phyloP scores from a whole-genome alignment of 2,113 vertebrate genomes.

The Setophaga coronata region DNA sequence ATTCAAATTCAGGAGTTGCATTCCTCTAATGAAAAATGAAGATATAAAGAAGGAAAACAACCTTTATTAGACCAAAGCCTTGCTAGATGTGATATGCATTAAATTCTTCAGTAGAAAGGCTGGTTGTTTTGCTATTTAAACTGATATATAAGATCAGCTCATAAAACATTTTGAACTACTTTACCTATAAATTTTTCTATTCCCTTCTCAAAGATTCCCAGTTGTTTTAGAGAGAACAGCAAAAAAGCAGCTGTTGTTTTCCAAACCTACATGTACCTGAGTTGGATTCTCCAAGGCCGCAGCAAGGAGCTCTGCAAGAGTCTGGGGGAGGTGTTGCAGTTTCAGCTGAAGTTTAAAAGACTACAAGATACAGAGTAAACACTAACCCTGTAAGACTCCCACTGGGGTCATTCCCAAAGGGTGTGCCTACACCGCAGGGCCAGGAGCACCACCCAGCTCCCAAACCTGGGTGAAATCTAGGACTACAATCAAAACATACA shows the following conservation, averaged over 20 bases:
- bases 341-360: neutral
- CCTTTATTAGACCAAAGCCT: neutral
- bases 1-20: neutral
- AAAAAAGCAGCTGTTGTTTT: neutral
- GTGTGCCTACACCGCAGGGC: neutral
- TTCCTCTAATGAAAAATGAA: constrained; percentile 6
- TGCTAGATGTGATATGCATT: neutral
- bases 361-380: neutral
- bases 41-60: neutral
- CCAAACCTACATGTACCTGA: neutral
- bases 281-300: neutral
- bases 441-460: neutral
- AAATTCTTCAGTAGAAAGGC: neutral
- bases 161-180: neutral
- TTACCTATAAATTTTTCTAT: neutral
- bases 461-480: neutral
- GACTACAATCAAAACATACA: fast-evolving
- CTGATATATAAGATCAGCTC: neutral
- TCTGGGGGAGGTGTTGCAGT: neutral
- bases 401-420: neutral
- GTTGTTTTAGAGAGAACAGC: fast-evolving
- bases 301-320: neutral
- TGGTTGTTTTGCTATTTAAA: neutral
- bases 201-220: neutral
- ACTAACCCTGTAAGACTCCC: neutral